phyloP scores from a whole-genome alignment of 2,113 vertebrate genomes.

The Alethe diademata region DNA sequence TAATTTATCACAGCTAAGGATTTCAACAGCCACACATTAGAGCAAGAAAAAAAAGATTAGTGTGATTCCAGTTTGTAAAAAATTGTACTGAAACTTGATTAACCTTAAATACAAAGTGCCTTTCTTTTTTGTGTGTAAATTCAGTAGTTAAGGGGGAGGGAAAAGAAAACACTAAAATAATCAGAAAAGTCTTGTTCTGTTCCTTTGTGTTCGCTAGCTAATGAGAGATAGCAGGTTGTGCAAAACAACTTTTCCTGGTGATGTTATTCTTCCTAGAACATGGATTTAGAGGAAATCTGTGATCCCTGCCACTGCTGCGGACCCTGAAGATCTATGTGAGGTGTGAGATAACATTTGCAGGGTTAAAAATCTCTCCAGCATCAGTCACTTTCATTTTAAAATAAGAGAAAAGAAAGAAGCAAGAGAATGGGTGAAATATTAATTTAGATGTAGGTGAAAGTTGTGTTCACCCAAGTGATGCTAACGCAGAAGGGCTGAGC shows the following conservation, averaged over 20 bases:
- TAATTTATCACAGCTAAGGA: constrained; percentile 98
- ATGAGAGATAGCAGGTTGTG: constrained; percentile 50
- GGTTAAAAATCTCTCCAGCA: background rate
- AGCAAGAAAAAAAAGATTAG: constrained; percentile 90
- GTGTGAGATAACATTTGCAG: fast-evolving
- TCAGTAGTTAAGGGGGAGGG: constrained; percentile 66
- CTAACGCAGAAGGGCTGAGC: background rate
- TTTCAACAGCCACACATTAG: constrained; percentile 97
- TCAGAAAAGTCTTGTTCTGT: constrained; percentile 58
- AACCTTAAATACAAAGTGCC: constrained; percentile 90
- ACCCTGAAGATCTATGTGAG: background rate
- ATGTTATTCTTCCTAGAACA: constrained; percentile 17
- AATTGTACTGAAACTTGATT: constrained; percentile 92
- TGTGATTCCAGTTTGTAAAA: constrained; percentile 84
- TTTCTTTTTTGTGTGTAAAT: constrained; percentile 84
- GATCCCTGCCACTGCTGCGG: background rate
- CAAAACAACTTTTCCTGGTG: constrained; percentile 54
- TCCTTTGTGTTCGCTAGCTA: constrained; percentile 61
- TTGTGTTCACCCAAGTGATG: background rate
- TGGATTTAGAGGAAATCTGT: constrained; percentile 1
- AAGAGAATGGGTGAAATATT: background rate
- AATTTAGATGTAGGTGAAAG: background rate
- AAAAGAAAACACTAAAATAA: constrained; percentile 47
- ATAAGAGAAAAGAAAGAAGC: background rate
- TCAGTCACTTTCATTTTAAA: background rate